Conservation (phyloP, 2,113 vertebrate species). For the Corythornis madagascariensis region DNA sequence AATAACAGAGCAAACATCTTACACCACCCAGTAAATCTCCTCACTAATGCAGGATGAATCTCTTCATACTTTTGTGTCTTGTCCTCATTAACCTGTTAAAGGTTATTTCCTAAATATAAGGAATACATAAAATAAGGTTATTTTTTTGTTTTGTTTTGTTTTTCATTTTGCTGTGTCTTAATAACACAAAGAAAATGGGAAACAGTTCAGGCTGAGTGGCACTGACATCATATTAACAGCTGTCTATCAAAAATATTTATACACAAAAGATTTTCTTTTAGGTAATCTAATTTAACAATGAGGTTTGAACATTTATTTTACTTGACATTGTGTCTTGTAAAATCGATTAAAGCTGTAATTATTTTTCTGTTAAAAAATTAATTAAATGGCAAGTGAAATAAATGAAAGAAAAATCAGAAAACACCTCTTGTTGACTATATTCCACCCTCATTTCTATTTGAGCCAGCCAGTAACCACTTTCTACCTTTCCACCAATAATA, state of each 20-base stretch:
- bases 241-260: not conserved
- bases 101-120: no score
- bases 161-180: not conserved
- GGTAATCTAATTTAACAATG: not conserved
- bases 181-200: not conserved
- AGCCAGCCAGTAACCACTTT: not conserved
- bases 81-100: not conserved
- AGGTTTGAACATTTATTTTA: not conserved
- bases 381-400: not conserved
- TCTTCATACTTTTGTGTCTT: not conserved
- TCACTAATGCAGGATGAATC: not conserved
- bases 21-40: not conserved
- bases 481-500: not conserved
- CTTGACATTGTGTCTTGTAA: not conserved
- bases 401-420: not conserved
- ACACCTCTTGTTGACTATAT: not conserved
- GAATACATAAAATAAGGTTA: no score
- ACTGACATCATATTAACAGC: not conserved
- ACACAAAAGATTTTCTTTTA: not conserved
- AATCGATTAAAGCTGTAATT: not conserved
- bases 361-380: not conserved
- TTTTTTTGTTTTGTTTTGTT: not conserved
- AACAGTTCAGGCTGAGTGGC: not conserved
- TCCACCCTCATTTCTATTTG: not conserved
- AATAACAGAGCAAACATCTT: not conserved